phyloP scores from a whole-genome alignment of 2,888 invertebrate genomes.

The Mayetiola destructor region DNA sequence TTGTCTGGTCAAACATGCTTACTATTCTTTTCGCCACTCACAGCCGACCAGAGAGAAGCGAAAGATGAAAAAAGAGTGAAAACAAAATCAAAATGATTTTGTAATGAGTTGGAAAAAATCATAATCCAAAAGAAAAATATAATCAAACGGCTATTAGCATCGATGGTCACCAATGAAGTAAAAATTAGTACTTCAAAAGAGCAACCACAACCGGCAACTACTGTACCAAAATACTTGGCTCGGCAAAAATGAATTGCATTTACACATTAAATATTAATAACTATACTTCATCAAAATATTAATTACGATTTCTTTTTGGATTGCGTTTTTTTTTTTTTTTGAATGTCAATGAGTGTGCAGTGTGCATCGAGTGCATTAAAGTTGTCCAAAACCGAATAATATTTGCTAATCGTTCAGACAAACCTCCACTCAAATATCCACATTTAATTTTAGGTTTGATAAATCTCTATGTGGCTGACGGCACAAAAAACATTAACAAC shows the following conservation, averaged over 20 bases:
- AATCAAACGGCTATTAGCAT: not conserved
- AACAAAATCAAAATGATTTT: not conserved
- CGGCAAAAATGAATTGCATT: no score
- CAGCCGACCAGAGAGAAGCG: not conserved
- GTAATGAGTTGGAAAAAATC: not conserved
- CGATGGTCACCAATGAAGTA: no score
- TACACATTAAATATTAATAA: not conserved
- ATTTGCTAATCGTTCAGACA: not conserved
- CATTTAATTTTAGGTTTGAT: no score
- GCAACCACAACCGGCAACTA: no score
- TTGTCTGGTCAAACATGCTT: not conserved
- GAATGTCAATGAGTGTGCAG: not conserved
- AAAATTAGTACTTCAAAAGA: no score
- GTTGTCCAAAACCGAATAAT: not conserved
- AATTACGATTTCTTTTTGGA: not conserved
- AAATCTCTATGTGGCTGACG: no score
- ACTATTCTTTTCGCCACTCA: not conserved
- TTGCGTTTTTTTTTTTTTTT: not conserved
- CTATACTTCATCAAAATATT: slow-evolving; percentile 3
- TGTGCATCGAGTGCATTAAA: no score
- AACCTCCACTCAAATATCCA: not conserved
- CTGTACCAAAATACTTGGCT: no score
- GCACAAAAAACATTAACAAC: not conserved
- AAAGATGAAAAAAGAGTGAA: not conserved
- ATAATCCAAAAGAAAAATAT: not conserved